phyloP scores from a whole-genome alignment of 2,113 vertebrate genomes.

The Glareola pratincola region DNA sequence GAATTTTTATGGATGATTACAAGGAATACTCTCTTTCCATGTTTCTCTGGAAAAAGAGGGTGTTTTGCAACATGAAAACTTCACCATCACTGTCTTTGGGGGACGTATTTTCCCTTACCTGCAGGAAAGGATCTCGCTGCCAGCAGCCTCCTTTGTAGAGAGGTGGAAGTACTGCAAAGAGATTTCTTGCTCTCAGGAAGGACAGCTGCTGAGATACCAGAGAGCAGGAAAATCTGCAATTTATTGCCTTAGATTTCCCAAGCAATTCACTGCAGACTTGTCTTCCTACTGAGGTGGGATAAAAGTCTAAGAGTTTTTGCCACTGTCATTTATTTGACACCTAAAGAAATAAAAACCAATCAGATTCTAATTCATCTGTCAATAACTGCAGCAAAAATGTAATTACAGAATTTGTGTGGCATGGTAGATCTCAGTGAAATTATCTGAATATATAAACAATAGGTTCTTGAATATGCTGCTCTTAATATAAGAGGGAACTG shows the following conservation, averaged over 20 bases:
- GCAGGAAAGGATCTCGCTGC: background rate
- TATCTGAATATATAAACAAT: background rate
- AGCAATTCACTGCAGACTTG: background rate
- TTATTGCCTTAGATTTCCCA: background rate
- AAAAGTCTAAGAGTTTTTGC: background rate
- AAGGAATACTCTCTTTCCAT: background rate
- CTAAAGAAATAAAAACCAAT: background rate
- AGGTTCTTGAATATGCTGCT: background rate
- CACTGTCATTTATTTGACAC: background rate
- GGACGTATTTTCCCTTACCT: background rate
- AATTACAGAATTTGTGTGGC: background rate
- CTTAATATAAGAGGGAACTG: background rate
- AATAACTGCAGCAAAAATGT: background rate
- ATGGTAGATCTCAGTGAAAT: background rate
- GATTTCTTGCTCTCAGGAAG: background rate
- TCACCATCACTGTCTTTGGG: background rate
- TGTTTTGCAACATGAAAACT: background rate
- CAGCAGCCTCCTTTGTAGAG: background rate
- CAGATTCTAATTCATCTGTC: background rate
- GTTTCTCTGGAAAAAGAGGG: background rate
- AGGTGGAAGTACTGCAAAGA: background rate
- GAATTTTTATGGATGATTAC: background rate
- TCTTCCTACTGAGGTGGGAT: background rate
- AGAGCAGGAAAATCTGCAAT: background rate
- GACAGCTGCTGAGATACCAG: background rate